These are phyloP conservation scores for Siniperca chuatsi DNA, from an alignment of 2,113 vertebrate genomes.

Conservation along the genomic window DNA sequence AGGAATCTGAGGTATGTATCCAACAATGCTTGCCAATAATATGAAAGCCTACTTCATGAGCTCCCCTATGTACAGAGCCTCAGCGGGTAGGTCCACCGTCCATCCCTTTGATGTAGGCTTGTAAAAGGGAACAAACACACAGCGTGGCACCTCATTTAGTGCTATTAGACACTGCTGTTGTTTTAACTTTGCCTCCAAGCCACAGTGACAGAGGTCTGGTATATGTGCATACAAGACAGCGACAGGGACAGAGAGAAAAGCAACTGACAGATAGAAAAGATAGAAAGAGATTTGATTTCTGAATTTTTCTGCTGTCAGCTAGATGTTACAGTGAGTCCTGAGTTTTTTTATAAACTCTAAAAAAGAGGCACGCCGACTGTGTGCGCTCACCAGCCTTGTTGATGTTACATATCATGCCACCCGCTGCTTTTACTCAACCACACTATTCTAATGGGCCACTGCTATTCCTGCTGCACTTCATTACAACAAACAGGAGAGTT, in stretches of 20 bases:
- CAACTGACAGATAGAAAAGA: not conserved
- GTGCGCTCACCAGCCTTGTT: slow-evolving; percentile 20
- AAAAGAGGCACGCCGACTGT: not conserved
- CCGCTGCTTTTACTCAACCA: slow-evolving; percentile 60
- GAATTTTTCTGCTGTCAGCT: not conserved
- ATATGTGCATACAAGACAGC: slow-evolving; percentile 3
- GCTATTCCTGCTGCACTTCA: slow-evolving; percentile 63
- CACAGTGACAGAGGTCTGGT: slow-evolving; percentile 24
- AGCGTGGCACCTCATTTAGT: slow-evolving; percentile 37
- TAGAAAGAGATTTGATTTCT: not conserved
- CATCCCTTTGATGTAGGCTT: slow-evolving; percentile 71
- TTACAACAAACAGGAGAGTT: slow-evolving; percentile 52
- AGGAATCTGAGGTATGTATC: slow-evolving; percentile 82
- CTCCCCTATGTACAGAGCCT: slow-evolving; percentile 48
- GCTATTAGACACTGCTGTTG: slow-evolving; percentile 48
- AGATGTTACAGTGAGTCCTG: not conserved
- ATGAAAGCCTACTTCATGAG: slow-evolving; percentile 64
- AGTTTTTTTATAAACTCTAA: slow-evolving; percentile 39
- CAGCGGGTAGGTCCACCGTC: slow-evolving; percentile 47
- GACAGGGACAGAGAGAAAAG: slow-evolving; percentile 39
- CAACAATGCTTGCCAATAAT: slow-evolving; percentile 70
- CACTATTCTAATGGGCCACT: slow-evolving; percentile 56
- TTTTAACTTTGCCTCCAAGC: slow-evolving; percentile 51
- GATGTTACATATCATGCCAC: slow-evolving; percentile 55
- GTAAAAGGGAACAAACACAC: slow-evolving; percentile 60